phyloP scores from a whole-genome alignment of 92 coral and sea anemone species.

The Zoanthus gigantus region DNA sequence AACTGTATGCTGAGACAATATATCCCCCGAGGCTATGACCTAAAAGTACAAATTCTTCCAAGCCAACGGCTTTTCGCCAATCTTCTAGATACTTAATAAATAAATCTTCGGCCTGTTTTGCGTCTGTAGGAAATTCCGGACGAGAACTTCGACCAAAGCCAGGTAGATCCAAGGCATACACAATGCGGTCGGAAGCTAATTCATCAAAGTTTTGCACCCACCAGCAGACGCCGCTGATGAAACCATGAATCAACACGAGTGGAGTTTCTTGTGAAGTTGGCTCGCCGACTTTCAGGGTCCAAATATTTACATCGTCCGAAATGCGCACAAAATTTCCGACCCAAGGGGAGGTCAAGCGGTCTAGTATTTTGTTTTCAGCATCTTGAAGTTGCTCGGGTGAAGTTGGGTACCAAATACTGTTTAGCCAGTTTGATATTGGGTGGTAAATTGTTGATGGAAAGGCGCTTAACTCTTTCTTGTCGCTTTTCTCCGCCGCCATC shows the following conservation, averaged over 20 bases:
- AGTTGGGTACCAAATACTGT: conserved; percentile 82
- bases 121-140: conserved; percentile 66
- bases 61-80: conserved; percentile 88
- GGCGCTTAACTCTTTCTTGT: neutral
- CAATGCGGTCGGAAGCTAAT: conserved; percentile 82
- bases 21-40: conserved; percentile 98
- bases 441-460: conserved; percentile 21
- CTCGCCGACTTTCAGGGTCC: conserved; percentile 90
- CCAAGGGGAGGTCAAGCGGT: conserved; percentile 81
- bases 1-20: conserved; percentile 84
- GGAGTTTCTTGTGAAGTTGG: conserved; percentile 73
- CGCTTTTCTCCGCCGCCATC: conserved; percentile 23
- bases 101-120: conserved; percentile 76
- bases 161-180: conserved; percentile 95
- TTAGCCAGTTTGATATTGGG: conserved; percentile 64
- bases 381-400: conserved; percentile 81
- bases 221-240: conserved; percentile 93
- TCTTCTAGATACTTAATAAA: conserved; percentile 88
- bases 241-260: conserved; percentile 89
- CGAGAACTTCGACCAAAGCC: conserved; percentile 98
- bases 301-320: conserved; percentile 74
- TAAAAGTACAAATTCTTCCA: conserved; percentile 82
- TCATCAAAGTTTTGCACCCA: conserved; percentile 82
- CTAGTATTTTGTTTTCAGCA: conserved; percentile 70
- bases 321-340: conserved; percentile 86